Conservation (phyloP, 2,113 vertebrate species). For the Tragelaphus strepsiceros region DNA sequence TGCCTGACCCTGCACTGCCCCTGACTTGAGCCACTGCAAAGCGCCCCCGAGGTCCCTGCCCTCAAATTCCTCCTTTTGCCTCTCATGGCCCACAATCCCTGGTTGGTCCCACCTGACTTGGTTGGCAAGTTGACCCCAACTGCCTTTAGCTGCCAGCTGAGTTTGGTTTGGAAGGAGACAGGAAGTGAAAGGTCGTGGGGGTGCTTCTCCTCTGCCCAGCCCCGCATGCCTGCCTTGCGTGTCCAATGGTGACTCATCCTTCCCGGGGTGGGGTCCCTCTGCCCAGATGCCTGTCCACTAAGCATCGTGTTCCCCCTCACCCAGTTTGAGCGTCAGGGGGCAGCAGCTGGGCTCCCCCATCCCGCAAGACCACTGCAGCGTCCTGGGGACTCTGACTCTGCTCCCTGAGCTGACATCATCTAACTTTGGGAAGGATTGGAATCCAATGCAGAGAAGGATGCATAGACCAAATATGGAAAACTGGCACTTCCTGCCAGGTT, state of each 20-base stretch:
- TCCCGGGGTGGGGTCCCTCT: neutral
- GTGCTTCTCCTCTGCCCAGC: neutral
- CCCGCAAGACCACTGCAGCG: neutral
- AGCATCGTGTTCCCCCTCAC: neutral
- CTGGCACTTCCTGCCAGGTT: fast-evolving
- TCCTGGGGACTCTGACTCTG: neutral
- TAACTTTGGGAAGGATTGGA: neutral
- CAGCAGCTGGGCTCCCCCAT: neutral
- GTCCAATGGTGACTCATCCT: neutral
- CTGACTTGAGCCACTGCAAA: neutral
- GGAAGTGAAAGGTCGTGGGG: neutral
- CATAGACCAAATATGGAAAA: neutral
- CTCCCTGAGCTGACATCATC: neutral
- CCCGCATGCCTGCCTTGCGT: neutral
- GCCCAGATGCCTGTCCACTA: neutral
- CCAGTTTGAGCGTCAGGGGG: neutral
- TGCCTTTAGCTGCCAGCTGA: neutral
- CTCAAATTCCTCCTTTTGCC: neutral
- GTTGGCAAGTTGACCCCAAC: neutral
- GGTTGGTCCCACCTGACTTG: neutral
- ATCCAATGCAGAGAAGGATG: neutral
- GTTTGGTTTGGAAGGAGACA: neutral
- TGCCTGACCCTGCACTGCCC: no score
- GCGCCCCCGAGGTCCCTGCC: neutral
- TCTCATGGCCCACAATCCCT: neutral